Conservation (phyloP, 2,797 vertebrate species). For the Catostomus latipinnis region DNA sequence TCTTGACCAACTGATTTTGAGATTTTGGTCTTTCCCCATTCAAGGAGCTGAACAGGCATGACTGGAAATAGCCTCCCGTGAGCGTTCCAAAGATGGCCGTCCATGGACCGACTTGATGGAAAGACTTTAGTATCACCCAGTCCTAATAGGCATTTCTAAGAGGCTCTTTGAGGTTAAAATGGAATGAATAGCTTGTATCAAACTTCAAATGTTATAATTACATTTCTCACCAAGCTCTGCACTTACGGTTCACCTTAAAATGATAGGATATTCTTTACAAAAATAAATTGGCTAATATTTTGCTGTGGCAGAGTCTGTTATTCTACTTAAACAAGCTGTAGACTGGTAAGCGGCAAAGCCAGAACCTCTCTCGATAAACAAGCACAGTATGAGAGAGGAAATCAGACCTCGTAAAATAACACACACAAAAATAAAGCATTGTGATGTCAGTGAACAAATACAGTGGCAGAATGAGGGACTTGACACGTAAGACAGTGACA, state of each 20-base stretch:
- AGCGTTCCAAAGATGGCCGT: too few species aligned
- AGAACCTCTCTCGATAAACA: conserved; percentile 8
- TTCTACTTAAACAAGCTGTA: not conserved
- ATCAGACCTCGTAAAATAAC: conserved; percentile 9
- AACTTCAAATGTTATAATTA: conserved; percentile 4
- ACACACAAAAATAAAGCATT: not conserved
- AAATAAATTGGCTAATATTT: conserved; percentile 10
- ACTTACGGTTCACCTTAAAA: conserved; percentile 11
- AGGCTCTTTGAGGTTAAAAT: not conserved
- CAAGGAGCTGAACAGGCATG: too few species aligned
- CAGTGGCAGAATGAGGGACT: conserved; percentile 1
- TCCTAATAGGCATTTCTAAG: not conserved
- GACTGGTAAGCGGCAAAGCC: not conserved
- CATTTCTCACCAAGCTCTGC: not conserved
- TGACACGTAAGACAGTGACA: not conserved
- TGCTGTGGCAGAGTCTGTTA: conserved; percentile 25
- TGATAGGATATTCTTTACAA: conserved; percentile 10
- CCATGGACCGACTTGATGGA: too few species aligned
- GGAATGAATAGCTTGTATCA: not conserved
- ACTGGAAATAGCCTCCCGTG: too few species aligned
- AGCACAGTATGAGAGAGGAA: conserved; percentile 7
- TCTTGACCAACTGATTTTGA: too few species aligned
- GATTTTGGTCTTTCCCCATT: too few species aligned
- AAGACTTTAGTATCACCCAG: too few species aligned
- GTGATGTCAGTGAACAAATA: not conserved